Conservation (phyloP, 1,140 invertebrate genomes). For the Dreissena rostriformis region DNA sequence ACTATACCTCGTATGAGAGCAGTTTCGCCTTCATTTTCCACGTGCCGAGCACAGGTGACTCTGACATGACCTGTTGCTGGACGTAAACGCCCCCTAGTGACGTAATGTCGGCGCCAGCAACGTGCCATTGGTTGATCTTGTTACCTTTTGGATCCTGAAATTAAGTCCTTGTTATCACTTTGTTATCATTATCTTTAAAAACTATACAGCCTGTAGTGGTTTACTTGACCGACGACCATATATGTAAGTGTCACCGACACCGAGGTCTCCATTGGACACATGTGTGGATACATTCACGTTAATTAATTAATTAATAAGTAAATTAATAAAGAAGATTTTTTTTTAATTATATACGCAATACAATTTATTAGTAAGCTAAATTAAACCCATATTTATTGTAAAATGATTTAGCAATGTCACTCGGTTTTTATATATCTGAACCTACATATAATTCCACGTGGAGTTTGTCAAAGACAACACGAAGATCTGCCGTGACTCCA, state of each 20-base stretch:
- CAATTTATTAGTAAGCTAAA: not conserved
- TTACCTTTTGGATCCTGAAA: conserved; percentile 66
- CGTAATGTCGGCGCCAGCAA: conserved; percentile 32
- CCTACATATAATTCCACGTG: conserved; percentile 37
- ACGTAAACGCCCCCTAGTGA: conserved; percentile 55
- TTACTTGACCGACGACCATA: not conserved
- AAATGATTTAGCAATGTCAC: too few species aligned
- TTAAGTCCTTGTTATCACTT: not conserved
- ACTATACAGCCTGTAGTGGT: not conserved
- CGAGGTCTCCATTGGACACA: not conserved
- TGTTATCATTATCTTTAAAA: not conserved
- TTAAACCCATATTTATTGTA: too few species aligned
- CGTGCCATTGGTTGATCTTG: conserved; percentile 68
- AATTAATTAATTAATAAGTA: too few species aligned
- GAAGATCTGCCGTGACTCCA: too few species aligned
- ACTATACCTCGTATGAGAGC: conserved; percentile 35
- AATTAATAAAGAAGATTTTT: too few species aligned
- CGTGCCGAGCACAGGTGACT: conserved; percentile 62
- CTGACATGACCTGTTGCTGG: conserved; percentile 57
- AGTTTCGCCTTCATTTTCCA: conserved; percentile 64
- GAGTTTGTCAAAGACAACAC: too few species aligned
- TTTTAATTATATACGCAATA: not conserved
- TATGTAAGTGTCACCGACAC: not conserved
- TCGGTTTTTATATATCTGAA: not conserved
- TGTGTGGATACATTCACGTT: not conserved